Conservation (phyloP, 2,888 invertebrate genomes). For the Macaria liturata region DNA sequence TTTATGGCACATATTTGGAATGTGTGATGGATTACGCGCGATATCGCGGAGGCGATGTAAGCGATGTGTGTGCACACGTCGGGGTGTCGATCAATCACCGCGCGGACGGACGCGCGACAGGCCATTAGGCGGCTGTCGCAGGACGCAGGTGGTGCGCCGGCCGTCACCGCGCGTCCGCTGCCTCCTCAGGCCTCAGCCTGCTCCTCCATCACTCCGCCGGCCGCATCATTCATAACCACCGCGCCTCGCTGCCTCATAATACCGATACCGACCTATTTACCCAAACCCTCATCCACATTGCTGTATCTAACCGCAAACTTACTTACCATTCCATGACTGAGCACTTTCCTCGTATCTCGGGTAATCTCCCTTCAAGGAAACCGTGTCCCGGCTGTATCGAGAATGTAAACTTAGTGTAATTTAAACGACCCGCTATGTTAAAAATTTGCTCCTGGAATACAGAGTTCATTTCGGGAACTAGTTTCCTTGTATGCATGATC, state of each 20-base stretch:
- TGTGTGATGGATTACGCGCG: constrained; percentile 70
- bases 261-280: constrained; percentile 29
- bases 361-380: constrained; percentile 5
- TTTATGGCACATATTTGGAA: constrained; percentile 51
- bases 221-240: constrained; percentile 50
- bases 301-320: constrained; percentile 13
- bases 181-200: constrained; percentile 36
- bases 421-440: no score
- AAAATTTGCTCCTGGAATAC: neutral
- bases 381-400: neutral
- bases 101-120: constrained; percentile 75
- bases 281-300: constrained; percentile 23
- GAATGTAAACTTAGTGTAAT: no score
- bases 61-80: constrained; percentile 69
- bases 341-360: constrained; percentile 15
- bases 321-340: constrained; percentile 16
- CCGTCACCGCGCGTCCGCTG: constrained; percentile 41
- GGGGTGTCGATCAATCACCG: constrained; percentile 78
- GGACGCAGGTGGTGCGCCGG: constrained; percentile 63
- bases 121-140: constrained; percentile 71
- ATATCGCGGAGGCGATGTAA: constrained; percentile 62
- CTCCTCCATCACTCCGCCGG: constrained; percentile 55
- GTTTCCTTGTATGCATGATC: neutral
- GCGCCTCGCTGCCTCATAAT: constrained; percentile 23
- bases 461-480: neutral